A percentile compares a stretch with the other conserved stretches of the same genome.
These are phyloP conservation scores for Montipora cactus DNA, from an alignment of 64 coral and sea anemone species.

Conservation along the genomic window DNA sequence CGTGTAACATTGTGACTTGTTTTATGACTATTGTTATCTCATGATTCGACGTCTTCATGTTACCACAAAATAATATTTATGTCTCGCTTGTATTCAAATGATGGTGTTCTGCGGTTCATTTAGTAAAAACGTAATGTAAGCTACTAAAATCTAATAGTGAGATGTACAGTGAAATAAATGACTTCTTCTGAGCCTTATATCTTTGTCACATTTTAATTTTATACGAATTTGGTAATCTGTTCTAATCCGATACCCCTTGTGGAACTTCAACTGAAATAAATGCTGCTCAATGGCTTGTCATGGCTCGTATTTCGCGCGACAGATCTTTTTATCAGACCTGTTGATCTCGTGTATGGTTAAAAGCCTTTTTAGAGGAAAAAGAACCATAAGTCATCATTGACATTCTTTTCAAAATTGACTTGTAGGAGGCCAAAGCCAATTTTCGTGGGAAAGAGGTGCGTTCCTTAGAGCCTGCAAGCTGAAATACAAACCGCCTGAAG, in stretches of 20 bases:
- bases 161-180: background rate
- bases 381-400: no score
- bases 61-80: slow-evolving; percentile 31
- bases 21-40: background rate
- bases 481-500: no score
- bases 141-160: background rate
- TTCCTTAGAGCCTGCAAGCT: no score
- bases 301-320: no score
- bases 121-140: background rate
- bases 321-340: no score
- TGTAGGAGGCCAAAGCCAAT: background rate
- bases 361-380: no score
- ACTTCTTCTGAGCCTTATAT: background rate
- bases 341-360: no score
- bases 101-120: background rate
- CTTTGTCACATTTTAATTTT: background rate
- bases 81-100: slow-evolving; percentile 44
- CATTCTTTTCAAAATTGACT: no score
- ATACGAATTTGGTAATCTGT: no score
- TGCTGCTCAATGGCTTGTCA: no score
- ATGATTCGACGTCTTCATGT: background rate
- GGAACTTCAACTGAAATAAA: no score
- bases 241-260: no score
- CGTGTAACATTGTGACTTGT: background rate
- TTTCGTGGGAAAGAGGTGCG: background rate